Conservation (phyloP, 2,113 vertebrate species). For the Beaufortia kweichowensis region DNA sequence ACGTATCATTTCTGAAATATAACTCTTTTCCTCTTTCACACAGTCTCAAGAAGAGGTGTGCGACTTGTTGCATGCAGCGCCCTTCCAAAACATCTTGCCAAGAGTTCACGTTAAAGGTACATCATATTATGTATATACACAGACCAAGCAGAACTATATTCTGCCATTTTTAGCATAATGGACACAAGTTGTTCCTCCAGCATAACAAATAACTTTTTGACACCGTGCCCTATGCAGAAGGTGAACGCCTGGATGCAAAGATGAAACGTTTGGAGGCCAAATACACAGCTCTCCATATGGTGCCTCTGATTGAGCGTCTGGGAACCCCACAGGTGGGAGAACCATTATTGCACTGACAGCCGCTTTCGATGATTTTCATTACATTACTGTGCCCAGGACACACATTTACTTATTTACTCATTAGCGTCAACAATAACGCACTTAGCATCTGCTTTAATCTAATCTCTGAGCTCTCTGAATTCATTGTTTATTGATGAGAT, state of each 20-base stretch:
- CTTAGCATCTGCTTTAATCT: slow-evolving; percentile 1
- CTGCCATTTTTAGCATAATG: not conserved
- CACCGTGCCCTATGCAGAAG: slow-evolving; percentile 70
- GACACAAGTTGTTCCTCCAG: not conserved
- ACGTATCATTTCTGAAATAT: not conserved
- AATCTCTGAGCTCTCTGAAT: not conserved
- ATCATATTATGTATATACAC: not conserved
- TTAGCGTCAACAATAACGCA: slow-evolving; percentile 11
- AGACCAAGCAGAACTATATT: not conserved
- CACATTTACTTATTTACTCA: slow-evolving; percentile 1
- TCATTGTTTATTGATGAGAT: not conserved
- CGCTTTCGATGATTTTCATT: not conserved
- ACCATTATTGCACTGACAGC: not conserved
- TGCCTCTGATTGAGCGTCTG: slow-evolving; percentile 85
- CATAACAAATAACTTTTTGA: not conserved
- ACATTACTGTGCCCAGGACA: not conserved
- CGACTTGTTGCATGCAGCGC: slow-evolving; percentile 84
- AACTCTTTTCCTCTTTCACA: slow-evolving; percentile 14
- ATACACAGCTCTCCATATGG: slow-evolving; percentile 83
- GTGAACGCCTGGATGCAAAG: slow-evolving; percentile 87
- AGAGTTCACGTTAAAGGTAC: slow-evolving; percentile 87
- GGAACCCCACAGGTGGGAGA: slow-evolving; percentile 83
- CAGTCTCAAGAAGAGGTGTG: slow-evolving; percentile 88
- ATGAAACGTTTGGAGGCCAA: slow-evolving; percentile 89
- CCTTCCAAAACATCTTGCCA: slow-evolving; percentile 87